These are phyloP conservation scores for Ditula angustiorana DNA, from an alignment of 2,888 invertebrate species.

Conservation along the genomic window DNA sequence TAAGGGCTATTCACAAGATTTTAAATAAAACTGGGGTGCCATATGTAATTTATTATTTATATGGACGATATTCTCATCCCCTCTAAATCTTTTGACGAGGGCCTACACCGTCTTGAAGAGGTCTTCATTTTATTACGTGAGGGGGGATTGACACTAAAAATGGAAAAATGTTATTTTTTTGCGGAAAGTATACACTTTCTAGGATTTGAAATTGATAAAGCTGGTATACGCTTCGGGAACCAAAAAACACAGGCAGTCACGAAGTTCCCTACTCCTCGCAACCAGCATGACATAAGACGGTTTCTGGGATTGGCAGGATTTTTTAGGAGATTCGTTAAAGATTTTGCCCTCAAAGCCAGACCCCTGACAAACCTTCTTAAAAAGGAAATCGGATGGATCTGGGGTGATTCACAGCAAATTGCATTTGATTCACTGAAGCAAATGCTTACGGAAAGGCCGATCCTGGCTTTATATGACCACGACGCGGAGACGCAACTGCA, in stretches of 20 bases:
- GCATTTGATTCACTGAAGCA: conserved; percentile 46
- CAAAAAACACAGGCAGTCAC: conserved; percentile 42
- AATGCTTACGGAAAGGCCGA: conserved; percentile 42
- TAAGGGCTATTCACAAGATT: conserved; percentile 51
- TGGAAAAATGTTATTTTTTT: conserved; percentile 48
- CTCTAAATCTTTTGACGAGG: conserved; percentile 42
- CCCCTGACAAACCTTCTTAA: conserved; percentile 44
- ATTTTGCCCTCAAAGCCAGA: conserved; percentile 41
- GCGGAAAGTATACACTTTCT: conserved; percentile 21
- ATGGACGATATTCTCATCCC: conserved; percentile 52
- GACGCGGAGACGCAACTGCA: conserved; percentile 49
- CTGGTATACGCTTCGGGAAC: conserved; percentile 42
- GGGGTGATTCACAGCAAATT: conserved; percentile 42
- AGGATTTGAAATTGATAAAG: conserved; percentile 43
- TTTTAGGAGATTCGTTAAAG: neutral
- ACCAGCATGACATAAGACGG: conserved; percentile 40
- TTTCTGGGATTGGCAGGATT: conserved; percentile 1
- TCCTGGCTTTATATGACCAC: conserved; percentile 48
- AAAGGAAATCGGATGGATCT: conserved; percentile 41
- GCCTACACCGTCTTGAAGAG: conserved; percentile 39
- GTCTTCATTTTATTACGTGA: conserved; percentile 38
- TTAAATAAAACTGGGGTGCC: conserved; percentile 40
- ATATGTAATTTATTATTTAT: conserved; percentile 44
- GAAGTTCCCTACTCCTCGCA: conserved; percentile 41
- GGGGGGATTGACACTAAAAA: conserved; percentile 42